Base-by-base conservation (phyloP, 2,888 invertebrate species). In the Hydropsyche betteni region DNA sequence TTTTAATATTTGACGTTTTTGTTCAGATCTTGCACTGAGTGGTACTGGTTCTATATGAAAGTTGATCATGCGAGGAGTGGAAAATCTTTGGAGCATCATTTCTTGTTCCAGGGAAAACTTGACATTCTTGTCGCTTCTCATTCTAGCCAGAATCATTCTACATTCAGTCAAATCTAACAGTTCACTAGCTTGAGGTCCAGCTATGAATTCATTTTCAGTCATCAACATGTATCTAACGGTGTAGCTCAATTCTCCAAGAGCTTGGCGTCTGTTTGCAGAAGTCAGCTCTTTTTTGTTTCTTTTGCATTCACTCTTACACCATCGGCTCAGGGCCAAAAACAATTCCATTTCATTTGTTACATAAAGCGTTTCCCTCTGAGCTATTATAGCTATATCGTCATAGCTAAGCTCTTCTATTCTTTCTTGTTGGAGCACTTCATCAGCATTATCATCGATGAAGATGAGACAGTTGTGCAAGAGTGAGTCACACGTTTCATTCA, bases 151-250 rank as follows among this genome's bases (percentile, higher is more conserved):
- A 58, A 87, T 87, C 73, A 88, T 80, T 71, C 86, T 83, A 1
- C 87, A 84, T 80, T 88, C 87, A 82, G 86, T 84, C 2, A 87
- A 87, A 80, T 87, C 86, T 76, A 88, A 79, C 71, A 87, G 80
- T 80, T 88, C 88, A 74, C 86, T 79, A 0, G 81, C 84, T 68
- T 86, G 79, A 14, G 90, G 90, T 0, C 90, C 89, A 33, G 88
- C 87, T 72, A 87, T 83, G 81, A 94, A 90, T 78, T 92, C 91
- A 70, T 88, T 88, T 8, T 90, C 89, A 10, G 87, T 85, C 87
- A 94, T 90, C 69, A 92, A 83, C 77, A 92, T 86, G 81, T 92
- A 93, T 7, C 93, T 87, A 14, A 91, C 90, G 79, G 89, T 88
- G 81, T 90, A 92, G 34, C 90, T 85, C 16, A 89, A 83, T 77